Evolutionary conservation across 1,140 invertebrate genomes (phyloP).

Genomic region (Sitophilus oryzae): DNA sequence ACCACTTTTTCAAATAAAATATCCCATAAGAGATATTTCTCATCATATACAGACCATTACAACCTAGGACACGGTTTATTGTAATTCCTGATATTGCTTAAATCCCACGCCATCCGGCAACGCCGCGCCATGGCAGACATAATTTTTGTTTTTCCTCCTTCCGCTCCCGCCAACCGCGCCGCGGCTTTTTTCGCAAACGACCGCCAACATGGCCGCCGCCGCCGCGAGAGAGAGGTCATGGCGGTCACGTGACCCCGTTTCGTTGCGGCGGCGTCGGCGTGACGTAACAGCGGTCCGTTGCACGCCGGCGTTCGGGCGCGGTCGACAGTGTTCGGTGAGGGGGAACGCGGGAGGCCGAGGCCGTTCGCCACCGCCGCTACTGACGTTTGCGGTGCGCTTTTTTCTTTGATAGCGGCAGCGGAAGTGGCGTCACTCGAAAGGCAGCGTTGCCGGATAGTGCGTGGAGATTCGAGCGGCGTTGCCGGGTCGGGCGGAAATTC

Average conservation of each 20-base stretch:
- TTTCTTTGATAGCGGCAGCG: slow-evolving; percentile 38
- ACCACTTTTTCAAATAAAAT: no score
- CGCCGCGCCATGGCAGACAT: no score
- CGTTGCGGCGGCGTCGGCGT: slow-evolving; percentile 31
- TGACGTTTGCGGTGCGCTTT: slow-evolving; percentile 32
- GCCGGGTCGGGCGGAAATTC: slow-evolving; percentile 1
- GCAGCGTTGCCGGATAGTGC: slow-evolving; percentile 34
- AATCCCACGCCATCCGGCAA: no score
- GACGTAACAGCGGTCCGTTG: slow-evolving; percentile 33
- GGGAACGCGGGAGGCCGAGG: slow-evolving; percentile 34
- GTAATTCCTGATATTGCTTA: no score
- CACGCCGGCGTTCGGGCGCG: slow-evolving; percentile 21
- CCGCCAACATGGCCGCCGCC: slow-evolving; percentile 20
- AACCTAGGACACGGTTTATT: no score
- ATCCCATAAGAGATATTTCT: no score
- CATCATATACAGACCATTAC: no score
- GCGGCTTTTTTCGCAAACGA: slow-evolving; percentile 19
- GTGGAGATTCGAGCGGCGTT: not conserved
- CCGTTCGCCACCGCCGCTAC: slow-evolving; percentile 50
- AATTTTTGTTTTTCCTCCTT: no score
- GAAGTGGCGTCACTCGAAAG: slow-evolving; percentile 50
- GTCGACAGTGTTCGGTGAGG: slow-evolving; percentile 33
- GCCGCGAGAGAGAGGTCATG: slow-evolving; percentile 22
- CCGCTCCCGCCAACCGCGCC: slow-evolving; percentile 1
- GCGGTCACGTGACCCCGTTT: slow-evolving; percentile 38